Conservation (phyloP, 2,113 vertebrate species). For the Willisornis vidua region DNA sequence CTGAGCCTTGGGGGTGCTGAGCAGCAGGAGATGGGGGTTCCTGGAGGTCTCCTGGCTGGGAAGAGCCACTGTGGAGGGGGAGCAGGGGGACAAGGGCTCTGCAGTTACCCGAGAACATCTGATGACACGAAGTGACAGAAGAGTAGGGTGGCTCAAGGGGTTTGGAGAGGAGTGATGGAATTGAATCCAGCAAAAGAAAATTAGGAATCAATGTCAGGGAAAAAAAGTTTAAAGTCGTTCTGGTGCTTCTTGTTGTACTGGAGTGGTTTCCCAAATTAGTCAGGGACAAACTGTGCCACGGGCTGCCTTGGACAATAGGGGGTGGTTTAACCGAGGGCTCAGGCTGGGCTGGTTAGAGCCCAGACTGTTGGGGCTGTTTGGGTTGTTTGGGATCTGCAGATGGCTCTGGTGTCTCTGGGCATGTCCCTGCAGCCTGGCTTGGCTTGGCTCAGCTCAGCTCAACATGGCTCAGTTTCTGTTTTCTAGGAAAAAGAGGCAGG, state of each 20-base stretch:
- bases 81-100: neutral
- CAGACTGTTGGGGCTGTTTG: neutral
- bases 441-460: neutral
- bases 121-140: neutral
- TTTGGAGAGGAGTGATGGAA: neutral
- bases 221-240: neutral
- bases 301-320: neutral
- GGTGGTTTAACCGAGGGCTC: neutral
- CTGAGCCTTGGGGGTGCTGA: neutral
- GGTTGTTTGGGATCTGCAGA: neutral
- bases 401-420: neutral
- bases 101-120: neutral
- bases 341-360: neutral
- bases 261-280: rapidly evolving
- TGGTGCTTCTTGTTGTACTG: neutral
- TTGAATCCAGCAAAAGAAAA: neutral
- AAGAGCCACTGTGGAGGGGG: rapidly evolving
- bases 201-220: neutral
- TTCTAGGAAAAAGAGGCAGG: neutral
- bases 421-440: neutral
- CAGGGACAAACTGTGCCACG: neutral
- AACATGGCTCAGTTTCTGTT: neutral
- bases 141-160: neutral
- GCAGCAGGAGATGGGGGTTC: neutral
- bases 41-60: neutral